phyloP scores from a whole-genome alignment of 1,140 invertebrate species.

The Pseudobourletiella spinata region DNA sequence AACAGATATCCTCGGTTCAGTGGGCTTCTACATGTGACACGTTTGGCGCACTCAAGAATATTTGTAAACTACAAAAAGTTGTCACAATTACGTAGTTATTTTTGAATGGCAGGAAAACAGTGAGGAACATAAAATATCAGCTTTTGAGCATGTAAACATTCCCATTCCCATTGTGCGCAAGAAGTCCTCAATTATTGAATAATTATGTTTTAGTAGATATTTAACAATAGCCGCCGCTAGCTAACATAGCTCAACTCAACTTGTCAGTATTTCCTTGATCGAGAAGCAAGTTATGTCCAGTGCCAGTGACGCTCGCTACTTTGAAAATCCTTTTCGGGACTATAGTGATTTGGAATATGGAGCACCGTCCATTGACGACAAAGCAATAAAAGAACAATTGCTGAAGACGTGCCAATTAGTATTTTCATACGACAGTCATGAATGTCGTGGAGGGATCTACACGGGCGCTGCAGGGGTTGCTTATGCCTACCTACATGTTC shows the following conservation, averaged over 20 bases:
- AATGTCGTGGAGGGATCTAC: constrained; percentile 44
- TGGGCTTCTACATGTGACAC: too few species aligned
- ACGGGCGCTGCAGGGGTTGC: constrained; percentile 45
- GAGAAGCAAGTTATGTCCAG: not conserved
- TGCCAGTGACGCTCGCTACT: constrained; percentile 33
- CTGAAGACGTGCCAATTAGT: not conserved
- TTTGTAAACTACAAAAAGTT: too few species aligned
- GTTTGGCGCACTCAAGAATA: too few species aligned
- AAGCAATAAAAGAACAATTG: constrained; percentile 33
- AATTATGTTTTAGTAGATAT: not conserved
- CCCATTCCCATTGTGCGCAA: not conserved
- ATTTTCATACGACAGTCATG: constrained; percentile 29
- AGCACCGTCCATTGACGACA: constrained; percentile 15
- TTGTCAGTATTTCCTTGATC: too few species aligned
- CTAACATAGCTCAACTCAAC: too few species aligned
- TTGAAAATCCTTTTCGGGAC: constrained; percentile 39
- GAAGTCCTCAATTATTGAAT: not conserved
- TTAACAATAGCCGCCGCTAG: not conserved
- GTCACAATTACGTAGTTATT: too few species aligned
- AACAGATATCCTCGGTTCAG: too few species aligned
- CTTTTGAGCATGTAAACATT: not conserved
- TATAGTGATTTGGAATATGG: constrained; percentile 21
- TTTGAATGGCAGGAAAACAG: not conserved
- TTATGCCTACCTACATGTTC: constrained; percentile 45
- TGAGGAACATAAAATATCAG: not conserved